Conservation (phyloP, 2,888 invertebrate species). For the Isoperla grammatica region DNA sequence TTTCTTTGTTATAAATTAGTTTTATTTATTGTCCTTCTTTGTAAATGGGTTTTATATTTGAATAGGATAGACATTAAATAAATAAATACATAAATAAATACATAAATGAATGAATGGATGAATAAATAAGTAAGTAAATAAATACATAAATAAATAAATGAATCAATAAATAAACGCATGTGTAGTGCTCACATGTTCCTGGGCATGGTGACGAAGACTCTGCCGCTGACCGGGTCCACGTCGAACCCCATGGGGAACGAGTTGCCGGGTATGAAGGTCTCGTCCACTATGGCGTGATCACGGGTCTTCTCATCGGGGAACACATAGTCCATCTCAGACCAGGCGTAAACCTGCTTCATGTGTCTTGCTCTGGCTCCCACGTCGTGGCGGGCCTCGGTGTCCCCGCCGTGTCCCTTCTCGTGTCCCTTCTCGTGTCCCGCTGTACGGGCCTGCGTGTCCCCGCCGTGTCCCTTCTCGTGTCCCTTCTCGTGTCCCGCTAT, state of each 20-base stretch:
- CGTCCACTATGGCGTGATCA: constrained; percentile 44
- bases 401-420: no score
- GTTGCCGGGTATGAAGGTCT: constrained; percentile 53
- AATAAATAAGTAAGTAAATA: no score
- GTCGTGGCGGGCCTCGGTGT: neutral
- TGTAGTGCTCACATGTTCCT: constrained; percentile 27
- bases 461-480: no score
- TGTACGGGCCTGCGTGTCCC: neutral
- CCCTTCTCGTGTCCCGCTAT: constrained; percentile 16
- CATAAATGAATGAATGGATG: no score
- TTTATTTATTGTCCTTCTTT: no score
- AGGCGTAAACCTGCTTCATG: constrained; percentile 47
- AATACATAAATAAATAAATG: no score
- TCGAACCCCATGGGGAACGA: constrained; percentile 66
- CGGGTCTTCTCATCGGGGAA: constrained; percentile 51
- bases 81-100: no score
- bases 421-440: constrained; percentile 18
- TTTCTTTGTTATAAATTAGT: no score
- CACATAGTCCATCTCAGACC: constrained; percentile 60
- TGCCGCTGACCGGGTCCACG: constrained; percentile 27
- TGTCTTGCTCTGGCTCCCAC: constrained; percentile 9
- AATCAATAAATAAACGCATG: no score
- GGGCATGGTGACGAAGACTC: constrained; percentile 26
- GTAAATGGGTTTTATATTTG: no score
- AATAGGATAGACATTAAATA: no score